Evolutionary conservation across 2,888 invertebrate species (phyloP), one percentile per base, ranked within the genome.

Genomic region (Drosophila emarginata): DNA sequence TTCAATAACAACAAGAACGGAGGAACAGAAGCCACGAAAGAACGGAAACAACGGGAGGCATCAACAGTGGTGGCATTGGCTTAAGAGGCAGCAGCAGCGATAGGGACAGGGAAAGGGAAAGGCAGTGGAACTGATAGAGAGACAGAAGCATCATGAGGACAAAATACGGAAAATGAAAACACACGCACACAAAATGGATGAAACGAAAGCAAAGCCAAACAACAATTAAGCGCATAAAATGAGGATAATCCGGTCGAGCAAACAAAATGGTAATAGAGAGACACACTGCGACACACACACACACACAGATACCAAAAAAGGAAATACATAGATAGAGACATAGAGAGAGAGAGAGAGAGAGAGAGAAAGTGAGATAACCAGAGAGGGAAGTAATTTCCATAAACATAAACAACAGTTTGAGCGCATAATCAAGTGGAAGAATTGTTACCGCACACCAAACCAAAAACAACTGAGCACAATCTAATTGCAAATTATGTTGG

Each of bases 381-480:
- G 28, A 51, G 15, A 15, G 51, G 50, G 73, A 80, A 71, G 79
- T 72, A 79, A 80, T 82, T 86, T 80, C 72, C 80, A 77, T 86
- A 83, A 82, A 73, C 73, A 84, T 76, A 71, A 78, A 81, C 70
- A 80, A 80, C 85, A 78, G 69, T 82, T 71, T 65, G 64, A 71
- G 78, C 70, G 80, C 72, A 83, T 77, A 79, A 79, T 72, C 77
- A 77, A 72, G 63, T 67, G 62, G 64, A 59, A 52, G 57, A 66
- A 64, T 18, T 69, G 58, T 53, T 37, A 53, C 52, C 18, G 39
- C 14, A 37, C 14, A 12, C 15, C 23, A 39, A 26, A 23, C 18
- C 9, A 5, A 26, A 26, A 53, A 45, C 18, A 45, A 45, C 18
- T 45, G 45, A 4, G 45, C 71, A 68, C 78, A 77, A 71, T 57